Evolutionary conservation across 2,888 invertebrate genomes (phyloP), one percentile per base, ranked within the genome.

Genomic region (Melieria omissa): DNA sequence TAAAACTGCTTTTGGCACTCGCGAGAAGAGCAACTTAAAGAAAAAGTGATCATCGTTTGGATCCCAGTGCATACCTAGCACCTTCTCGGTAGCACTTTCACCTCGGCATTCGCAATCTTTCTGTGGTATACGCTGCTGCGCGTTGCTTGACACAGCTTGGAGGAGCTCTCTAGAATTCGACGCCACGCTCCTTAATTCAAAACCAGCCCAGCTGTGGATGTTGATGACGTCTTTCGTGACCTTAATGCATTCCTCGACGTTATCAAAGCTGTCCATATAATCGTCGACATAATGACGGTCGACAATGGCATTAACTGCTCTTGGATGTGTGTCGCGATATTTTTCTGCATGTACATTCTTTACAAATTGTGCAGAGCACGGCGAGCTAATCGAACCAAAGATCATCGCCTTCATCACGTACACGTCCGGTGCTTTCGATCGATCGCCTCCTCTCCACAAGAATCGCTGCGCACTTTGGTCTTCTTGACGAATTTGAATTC

Each of bases 311-410:
- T 73, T 58, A 14, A 65, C 72, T 4, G 73, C 73, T 42, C 71
- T 62, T 55, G 68, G 58, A 66, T 70, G 41, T 14, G 45, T 46
- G 6, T 9, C 62, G 16, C 44, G 42, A 58, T 63, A 72, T 52
- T 68, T 68, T 42, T 44, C 47, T 10, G 70, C 73, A 49, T 73
- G 73, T n/a, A 72, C 9, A 42, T 73, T 72, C 16, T 71, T 75
- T 1, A 74, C 52, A 14, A 61, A 61, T 9, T 73, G 55, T 1
- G 63, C 62, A 8, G 65, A 72, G 14, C 71, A 65, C 5, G 72
- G 73, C 6, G 63, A 71, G 44, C 67, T 62, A 1, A 62, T 29
- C 16, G 14, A 66, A 61, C 54, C 65, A 29, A 55, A 65, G 6
- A 65, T 65, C 44, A 54, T 41, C 7, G 14, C 14, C 44, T 10